A percentile compares a stretch with the other conserved stretches of the same genome.
These are phyloP conservation scores for Cyanocitta stelleri DNA, from an alignment of 2,113 vertebrate genomes.

Conservation along the genomic window DNA sequence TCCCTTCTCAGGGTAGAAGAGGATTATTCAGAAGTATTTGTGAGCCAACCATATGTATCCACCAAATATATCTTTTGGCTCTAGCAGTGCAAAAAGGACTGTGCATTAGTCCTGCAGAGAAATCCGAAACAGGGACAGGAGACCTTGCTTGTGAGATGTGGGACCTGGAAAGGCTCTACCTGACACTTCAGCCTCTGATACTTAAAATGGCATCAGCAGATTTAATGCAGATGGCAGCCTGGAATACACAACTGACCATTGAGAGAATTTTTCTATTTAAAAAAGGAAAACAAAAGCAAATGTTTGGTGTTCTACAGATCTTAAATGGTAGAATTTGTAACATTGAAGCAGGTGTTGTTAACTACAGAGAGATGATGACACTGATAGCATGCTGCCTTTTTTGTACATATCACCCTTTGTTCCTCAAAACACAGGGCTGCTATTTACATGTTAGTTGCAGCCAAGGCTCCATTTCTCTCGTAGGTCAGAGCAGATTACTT, in stretches of 20 bases:
- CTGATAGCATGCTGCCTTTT: constrained; percentile 27
- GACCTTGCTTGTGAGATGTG: background rate
- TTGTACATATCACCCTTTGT: constrained; percentile 8
- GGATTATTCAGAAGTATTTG: background rate
- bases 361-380: background rate
- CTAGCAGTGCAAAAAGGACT: background rate
- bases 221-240: background rate
- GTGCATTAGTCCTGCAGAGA: background rate
- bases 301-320: background rate
- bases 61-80: background rate
- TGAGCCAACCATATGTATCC: background rate
- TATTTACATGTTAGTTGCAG: background rate
- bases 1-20: background rate
- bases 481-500: background rate
- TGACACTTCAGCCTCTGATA: background rate
- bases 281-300: background rate
- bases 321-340: background rate
- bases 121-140: background rate
- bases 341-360: background rate
- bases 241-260: background rate
- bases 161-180: background rate
- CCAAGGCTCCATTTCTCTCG: background rate
- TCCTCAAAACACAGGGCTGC: background rate
- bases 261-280: background rate
- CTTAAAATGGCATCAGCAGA: background rate